These are phyloP conservation scores for Grantiella picta DNA, from an alignment of 2,113 vertebrate species.

Conservation along the genomic window DNA sequence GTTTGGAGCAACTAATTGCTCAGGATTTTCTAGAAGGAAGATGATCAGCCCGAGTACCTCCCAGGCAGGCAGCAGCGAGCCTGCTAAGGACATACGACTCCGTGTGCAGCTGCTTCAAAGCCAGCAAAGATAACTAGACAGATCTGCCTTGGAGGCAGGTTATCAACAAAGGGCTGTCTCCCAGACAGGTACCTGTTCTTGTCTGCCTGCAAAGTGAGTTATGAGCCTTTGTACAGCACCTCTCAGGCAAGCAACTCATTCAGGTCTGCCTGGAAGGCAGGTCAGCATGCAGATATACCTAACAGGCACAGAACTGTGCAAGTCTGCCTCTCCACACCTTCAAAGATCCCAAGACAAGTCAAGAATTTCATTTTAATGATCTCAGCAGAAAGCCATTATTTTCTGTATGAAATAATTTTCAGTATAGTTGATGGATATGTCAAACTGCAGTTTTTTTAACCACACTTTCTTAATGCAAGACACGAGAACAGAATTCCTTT, in stretches of 20 bases:
- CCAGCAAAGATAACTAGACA: slow-evolving; percentile 67
- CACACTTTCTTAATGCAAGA: not conserved
- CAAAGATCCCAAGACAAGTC: slow-evolving; percentile 28
- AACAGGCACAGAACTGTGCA: not conserved
- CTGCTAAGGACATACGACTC: slow-evolving; percentile 36
- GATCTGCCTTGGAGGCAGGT: slow-evolving; percentile 69
- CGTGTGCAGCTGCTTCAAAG: slow-evolving; percentile 66
- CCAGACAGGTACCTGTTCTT: slow-evolving; percentile 48
- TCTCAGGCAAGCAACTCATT: slow-evolving; percentile 16
- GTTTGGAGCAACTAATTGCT: slow-evolving; percentile 60
- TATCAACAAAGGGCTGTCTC: slow-evolving; percentile 47
- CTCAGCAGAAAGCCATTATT: slow-evolving; percentile 54
- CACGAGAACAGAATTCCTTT: not conserved
- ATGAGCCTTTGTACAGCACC: slow-evolving; percentile 19
- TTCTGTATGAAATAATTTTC: slow-evolving; percentile 31
- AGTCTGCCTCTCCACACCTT: not conserved
- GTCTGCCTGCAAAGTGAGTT: slow-evolving; percentile 56
- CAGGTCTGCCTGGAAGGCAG: slow-evolving; percentile 26
- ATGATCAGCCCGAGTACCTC: slow-evolving; percentile 43
- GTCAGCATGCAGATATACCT: slow-evolving; percentile 26
- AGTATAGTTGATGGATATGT: not conserved
- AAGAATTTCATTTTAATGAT: slow-evolving; percentile 45
- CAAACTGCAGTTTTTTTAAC: slow-evolving; percentile 13
- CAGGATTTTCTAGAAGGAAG: slow-evolving; percentile 36
- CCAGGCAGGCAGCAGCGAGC: slow-evolving; percentile 43